Evolutionary conservation across 2,888 invertebrate species (phyloP).

Genomic region (Furcula furcula): DNA sequence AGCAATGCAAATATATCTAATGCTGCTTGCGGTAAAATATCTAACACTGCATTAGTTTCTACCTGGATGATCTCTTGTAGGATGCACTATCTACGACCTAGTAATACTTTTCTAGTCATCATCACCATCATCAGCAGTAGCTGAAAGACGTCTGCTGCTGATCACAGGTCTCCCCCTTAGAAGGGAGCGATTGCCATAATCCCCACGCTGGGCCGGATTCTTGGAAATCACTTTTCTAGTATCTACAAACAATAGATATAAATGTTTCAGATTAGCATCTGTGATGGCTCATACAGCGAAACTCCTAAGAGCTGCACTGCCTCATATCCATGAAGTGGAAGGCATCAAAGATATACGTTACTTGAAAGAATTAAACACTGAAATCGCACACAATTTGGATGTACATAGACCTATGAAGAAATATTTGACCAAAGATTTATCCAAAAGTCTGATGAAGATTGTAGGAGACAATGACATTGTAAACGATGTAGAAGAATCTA

Average conservation of each 20-base stretch:
- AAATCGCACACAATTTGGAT: conserved; percentile 52
- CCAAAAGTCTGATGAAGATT: conserved; percentile 24
- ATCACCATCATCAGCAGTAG: no score
- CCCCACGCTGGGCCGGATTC: no score
- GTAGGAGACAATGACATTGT: conserved; percentile 30
- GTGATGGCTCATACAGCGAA: conserved; percentile 49
- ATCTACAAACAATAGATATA: not conserved
- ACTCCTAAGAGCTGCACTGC: conserved; percentile 53
- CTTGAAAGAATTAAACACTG: conserved; percentile 39
- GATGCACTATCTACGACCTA: no score
- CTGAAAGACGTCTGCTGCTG: no score
- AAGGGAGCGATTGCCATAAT: no score
- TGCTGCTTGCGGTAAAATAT: no score
- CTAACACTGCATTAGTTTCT: no score
- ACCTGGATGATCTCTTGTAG: no score
- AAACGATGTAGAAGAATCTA: conserved; percentile 38
- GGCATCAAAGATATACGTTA: conserved; percentile 51
- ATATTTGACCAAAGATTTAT: conserved; percentile 34
- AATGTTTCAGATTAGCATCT: conserved; percentile 46
- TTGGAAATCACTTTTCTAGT: no score
- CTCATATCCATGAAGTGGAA: conserved; percentile 57
- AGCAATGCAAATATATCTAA: no score
- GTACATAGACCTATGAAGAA: conserved; percentile 40
- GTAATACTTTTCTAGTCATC: no score
- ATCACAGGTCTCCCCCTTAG: no score